Base-by-base conservation (phyloP, 92 coral and sea anemone species). In the Porites cylindrica region DNA sequence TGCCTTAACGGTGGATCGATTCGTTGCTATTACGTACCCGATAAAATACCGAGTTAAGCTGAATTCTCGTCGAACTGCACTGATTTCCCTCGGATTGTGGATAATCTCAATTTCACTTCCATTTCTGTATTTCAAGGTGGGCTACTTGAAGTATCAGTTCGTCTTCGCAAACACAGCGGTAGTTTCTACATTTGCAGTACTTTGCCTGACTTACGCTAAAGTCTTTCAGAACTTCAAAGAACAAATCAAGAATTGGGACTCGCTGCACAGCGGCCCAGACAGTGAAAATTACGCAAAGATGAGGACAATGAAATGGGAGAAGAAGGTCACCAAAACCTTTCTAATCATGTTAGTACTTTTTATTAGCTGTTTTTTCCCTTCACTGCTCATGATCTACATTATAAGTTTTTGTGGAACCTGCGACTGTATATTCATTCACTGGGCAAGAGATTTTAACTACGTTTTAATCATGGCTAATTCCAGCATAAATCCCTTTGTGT, bases 151-250 rank as follows among this genome's bases (percentile, higher is more conserved):
- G 43, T 96, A 96, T 80, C 94, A 92, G 47, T 96, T 96, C 63
- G 91, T 96, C 72, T 96, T 96, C 60, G 96, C 93, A 24, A 96
- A 96, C 51, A 95, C 96, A 13, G 94, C 94, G 5, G 97, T 96
- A 0, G 82, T 94, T 16, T 85, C 95, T 5, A 92, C 98, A 10
- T 96, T 96, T 74, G 52, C 66, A 19, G 94, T 93, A 20, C 77
- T 93, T 21, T 75, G 85, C 56, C 80, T 90, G 3, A 90, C 93
- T 18, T 90, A 90, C 58, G 79, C 84, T 2, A 86, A 82, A 76
- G 93, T 90, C 51, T 90, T 86, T 76, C 87, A 82, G 65, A 66
- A 9, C 21, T 85, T 85, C 16, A 61, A 78, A n/a, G 18, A 14
- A 0, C 88, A 85, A 66, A 76, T 85, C 4, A 58, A 76, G 29